These are phyloP conservation scores for Plecotus auritus DNA, from an alignment of 2,113 vertebrate genomes.

Conservation along the genomic window DNA sequence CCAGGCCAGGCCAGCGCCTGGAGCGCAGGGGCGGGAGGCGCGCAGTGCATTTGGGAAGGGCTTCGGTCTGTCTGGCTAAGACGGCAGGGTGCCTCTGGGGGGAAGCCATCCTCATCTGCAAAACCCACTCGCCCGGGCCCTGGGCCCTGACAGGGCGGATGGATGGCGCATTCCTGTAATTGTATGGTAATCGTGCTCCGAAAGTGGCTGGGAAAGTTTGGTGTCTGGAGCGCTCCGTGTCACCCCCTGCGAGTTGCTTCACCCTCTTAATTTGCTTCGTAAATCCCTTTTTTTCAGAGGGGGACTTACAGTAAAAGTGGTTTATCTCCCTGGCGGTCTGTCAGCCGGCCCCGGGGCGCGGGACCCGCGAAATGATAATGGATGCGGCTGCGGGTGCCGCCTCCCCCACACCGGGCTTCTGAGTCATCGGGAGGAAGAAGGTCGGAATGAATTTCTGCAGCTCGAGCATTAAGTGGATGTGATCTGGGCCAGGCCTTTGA, in stretches of 20 bases:
- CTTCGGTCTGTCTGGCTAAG: neutral
- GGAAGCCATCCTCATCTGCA: conserved; percentile 48
- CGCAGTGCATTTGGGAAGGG: neutral
- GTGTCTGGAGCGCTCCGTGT: conserved; percentile 66
- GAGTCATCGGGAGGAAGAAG: conserved; percentile 50
- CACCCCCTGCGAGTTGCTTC: conserved; percentile 67
- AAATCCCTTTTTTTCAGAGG: conserved; percentile 67
- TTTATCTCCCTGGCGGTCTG: conserved; percentile 69
- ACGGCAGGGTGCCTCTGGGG: neutral
- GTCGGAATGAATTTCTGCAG: conserved; percentile 35
- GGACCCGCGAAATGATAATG: conserved; percentile 58
- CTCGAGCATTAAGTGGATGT: neutral
- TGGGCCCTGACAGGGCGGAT: conserved; percentile 54
- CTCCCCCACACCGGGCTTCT: neutral
- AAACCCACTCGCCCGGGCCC: neutral
- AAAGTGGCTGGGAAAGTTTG: conserved; percentile 73
- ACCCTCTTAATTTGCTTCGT: conserved; percentile 76
- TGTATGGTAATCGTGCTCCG: conserved; percentile 68
- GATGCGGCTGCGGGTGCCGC: conserved; percentile 7
- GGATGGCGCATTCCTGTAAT: conserved; percentile 73
- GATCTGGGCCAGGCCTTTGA: neutral
- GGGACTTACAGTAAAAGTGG: conserved; percentile 71
- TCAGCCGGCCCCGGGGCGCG: conserved; percentile 49
- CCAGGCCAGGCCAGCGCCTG: too few species aligned
- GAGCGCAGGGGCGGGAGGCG: too few species aligned